Conservation (phyloP, 37 sponge, comb jelly and placozoan genomes). For the Aphrocallistes beatrix region DNA sequence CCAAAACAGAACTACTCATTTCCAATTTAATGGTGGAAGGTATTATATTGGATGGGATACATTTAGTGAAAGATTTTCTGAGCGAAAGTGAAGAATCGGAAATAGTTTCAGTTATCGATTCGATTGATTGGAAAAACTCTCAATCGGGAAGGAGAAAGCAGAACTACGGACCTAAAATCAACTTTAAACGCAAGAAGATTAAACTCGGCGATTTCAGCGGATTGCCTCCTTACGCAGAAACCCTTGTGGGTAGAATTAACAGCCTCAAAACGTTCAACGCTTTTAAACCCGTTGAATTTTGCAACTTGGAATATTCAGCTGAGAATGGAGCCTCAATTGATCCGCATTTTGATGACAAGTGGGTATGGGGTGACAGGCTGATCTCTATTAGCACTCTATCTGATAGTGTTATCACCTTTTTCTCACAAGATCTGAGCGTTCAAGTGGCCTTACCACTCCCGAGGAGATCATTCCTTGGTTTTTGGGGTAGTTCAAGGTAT, state of each 20-base stretch:
- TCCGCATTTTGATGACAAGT: conserved; percentile 82
- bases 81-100: conserved; percentile 42
- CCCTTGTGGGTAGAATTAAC: conserved; percentile 36
- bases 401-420: conserved; percentile 59
- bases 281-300: conserved; percentile 84
- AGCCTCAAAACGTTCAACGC: not conserved
- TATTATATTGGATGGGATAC: conserved; percentile 39
- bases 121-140: conserved; percentile 55
- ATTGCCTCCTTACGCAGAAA: conserved; percentile 54
- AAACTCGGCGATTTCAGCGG: conserved; percentile 72
- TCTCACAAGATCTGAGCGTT: not conserved
- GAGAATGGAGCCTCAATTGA: conserved; percentile 75
- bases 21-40: not conserved
- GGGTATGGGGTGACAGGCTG: conserved; percentile 92
- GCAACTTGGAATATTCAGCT: conserved; percentile 77
- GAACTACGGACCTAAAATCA: conserved; percentile 93
- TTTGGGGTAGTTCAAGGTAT: conserved; percentile 57
- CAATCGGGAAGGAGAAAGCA: conserved; percentile 89
- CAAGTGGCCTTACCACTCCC: conserved; percentile 57
- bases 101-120: conserved; percentile 40
- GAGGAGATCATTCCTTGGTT: conserved; percentile 54
- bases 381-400: conserved; percentile 82
- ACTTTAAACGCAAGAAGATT: conserved; percentile 79
- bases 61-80: conserved; percentile 55
- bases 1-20: not conserved